Evolutionary conservation across 2,797 vertebrate genomes (phyloP).

Genomic region (Sparus aurata): DNA sequence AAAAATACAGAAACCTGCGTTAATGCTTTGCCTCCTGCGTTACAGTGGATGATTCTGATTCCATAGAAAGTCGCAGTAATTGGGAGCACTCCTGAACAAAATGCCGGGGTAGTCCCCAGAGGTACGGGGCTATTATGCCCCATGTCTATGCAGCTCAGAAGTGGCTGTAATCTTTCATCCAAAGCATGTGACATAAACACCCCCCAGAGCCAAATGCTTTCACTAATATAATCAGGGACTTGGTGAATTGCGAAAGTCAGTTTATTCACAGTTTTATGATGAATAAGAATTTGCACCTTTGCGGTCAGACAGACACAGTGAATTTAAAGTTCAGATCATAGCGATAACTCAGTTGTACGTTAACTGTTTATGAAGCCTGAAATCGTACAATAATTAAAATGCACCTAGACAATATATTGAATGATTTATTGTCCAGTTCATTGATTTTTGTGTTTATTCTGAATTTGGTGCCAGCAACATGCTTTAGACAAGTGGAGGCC

Average conservation of each 20-base stretch:
- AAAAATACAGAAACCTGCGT: background rate
- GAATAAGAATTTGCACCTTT: constrained; percentile 47
- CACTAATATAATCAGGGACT: constrained; percentile 72
- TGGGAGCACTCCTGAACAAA: constrained; percentile 72
- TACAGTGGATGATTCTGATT: constrained; percentile 66
- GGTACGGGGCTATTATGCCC: constrained; percentile 68
- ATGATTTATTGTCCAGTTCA: too few species aligned
- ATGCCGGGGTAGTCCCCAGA: constrained; percentile 68
- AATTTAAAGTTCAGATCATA: background rate
- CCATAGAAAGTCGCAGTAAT: constrained; percentile 72
- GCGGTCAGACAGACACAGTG: background rate
- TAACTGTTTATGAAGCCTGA: background rate
- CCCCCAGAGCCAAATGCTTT: constrained; percentile 66
- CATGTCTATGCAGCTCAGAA: constrained; percentile 73
- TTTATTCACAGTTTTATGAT: constrained; percentile 53
- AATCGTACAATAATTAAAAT: too few species aligned
- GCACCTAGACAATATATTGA: too few species aligned
- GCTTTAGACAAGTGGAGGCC: too few species aligned
- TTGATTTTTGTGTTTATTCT: too few species aligned
- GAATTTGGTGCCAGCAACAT: too few species aligned
- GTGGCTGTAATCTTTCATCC: constrained; percentile 78
- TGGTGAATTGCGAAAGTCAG: constrained; percentile 56
- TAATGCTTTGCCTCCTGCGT: constrained; percentile 51
- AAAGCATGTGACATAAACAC: constrained; percentile 74
- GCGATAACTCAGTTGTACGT: background rate